Percentiles rank a stretch among this genome's conserved stretches.
Evolutionary conservation across 2,888 invertebrate species (phyloP).

Genomic region (Aproaerema taeniolella): DNA sequence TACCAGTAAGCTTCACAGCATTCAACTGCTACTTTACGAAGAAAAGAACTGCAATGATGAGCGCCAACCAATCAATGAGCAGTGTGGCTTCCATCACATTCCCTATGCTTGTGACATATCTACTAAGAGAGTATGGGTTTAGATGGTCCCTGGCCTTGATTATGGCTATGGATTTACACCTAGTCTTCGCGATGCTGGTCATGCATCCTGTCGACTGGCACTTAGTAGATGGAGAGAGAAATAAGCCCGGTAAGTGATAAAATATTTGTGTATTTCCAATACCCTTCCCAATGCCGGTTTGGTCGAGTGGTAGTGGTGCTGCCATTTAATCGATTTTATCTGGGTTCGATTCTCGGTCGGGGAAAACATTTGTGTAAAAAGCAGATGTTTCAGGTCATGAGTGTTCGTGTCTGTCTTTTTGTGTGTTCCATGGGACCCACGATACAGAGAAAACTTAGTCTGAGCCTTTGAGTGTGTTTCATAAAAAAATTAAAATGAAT

Average conservation of each 20-base stretch:
- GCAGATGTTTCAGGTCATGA: too few species aligned
- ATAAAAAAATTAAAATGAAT: too few species aligned
- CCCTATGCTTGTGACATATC: constrained; percentile 79
- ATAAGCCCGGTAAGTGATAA: constrained; percentile 30
- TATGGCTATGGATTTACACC: constrained; percentile 81
- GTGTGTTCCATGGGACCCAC: too few species aligned
- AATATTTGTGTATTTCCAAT: not conserved
- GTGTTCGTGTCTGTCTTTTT: too few species aligned
- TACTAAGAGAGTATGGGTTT: constrained; percentile 81
- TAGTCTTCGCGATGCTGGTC: constrained; percentile 81
- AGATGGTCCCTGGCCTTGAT: constrained; percentile 82
- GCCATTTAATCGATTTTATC: too few species aligned
- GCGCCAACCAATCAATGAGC: constrained; percentile 83
- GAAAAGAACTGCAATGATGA: constrained; percentile 84
- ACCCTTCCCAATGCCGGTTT: too few species aligned
- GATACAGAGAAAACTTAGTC: too few species aligned
- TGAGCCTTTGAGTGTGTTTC: too few species aligned
- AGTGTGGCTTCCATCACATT: constrained; percentile 82
- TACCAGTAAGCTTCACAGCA: constrained; percentile 84
- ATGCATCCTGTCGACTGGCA: constrained; percentile 88
- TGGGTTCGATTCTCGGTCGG: too few species aligned
- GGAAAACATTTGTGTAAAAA: too few species aligned
- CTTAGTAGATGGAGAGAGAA: constrained; percentile 48
- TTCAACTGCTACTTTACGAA: constrained; percentile 86
- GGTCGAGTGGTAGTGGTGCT: too few species aligned